Conservation (phyloP, 2,888 invertebrate species). For the Trissonchulus sp. region DNA sequence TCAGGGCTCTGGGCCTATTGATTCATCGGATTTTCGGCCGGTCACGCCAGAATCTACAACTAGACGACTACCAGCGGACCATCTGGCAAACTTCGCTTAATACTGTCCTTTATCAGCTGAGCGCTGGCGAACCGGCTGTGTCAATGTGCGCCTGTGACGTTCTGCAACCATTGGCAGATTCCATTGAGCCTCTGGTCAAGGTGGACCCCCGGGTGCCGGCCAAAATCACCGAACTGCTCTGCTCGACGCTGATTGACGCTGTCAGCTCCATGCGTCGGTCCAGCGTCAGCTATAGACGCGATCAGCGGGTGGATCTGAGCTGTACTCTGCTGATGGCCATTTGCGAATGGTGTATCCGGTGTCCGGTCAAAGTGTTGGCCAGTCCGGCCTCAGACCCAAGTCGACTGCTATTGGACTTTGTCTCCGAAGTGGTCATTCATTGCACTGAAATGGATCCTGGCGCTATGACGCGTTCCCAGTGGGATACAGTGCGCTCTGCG, state of each 20-base stretch:
- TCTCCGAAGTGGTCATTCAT: neutral
- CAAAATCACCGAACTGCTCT: constrained; percentile 22
- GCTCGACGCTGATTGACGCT: neutral
- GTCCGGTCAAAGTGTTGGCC: neutral
- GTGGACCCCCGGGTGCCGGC: constrained; percentile 17
- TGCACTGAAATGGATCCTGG: neutral
- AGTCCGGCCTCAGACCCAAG: neutral
- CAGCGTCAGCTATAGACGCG: neutral
- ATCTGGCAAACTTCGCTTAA: neutral
- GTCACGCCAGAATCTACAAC: too few relatives aligned
- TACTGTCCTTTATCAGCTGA: neutral
- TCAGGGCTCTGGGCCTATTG: neutral
- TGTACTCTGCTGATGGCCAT: neutral
- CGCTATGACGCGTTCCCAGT: neutral
- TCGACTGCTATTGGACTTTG: neutral
- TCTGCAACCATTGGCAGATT: neutral
- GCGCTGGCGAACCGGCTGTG: constrained; percentile 3
- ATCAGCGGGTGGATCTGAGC: neutral
- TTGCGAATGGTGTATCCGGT: constrained; percentile 14
- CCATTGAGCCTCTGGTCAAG: neutral
- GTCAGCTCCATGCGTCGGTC: constrained; percentile 11
- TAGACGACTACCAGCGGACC: neutral
- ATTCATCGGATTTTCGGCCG: neutral
- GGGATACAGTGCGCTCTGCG: neutral
- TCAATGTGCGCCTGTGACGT: constrained; percentile 16